Base-by-base conservation (phyloP, 2,113 vertebrate species). In the Patagioenas fasciata region DNA sequence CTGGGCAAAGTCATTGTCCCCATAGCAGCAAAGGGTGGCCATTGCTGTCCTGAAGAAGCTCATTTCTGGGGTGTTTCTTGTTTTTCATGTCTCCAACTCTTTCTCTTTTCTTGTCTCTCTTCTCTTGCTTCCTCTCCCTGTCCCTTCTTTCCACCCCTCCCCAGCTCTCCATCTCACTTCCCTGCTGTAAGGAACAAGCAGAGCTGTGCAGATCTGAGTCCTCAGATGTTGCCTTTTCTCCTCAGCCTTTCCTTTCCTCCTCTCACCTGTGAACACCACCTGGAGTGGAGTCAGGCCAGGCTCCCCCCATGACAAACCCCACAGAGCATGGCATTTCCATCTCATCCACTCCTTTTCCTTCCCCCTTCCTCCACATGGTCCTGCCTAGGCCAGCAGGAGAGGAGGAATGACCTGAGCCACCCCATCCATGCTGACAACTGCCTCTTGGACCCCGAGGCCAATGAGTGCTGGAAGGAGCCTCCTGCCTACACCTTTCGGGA, bases 341-440 rank as follows among this genome's bases (percentile, higher is more conserved):
- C 72, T 97, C 69, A 66, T 79, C 54, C 51, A 32, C 24, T 48
- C 86, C 62, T 95, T 79, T n/a, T 79, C 85, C 61, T 66, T 38
- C 31, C 57, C 65, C 42, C 13, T 81, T 89, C 56, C 48, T 90
- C 44, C 44, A 31, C 42, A 85, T 71, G 81, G n/a, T 65, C 67
- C 88, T 95, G 84, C 83, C 73, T 95, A 99, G 99, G 99, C 74
- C 99, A 99, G 79, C 99, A 99, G 92, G 99, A 99, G n/a, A 98
- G 98, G 80, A 99, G 99, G 89, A 99, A 98, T 15, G 99, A 99
- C 96, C 98, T 99, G 75, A 99, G 99, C 86, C 99, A 99, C 87
- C 99, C 99, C 62, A 99, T 99, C 95, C 99, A 99, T 2, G 99
- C 99, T 6, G 99, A 99, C 95, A 99, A 99, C 97, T 99, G 99